Base-by-base conservation (phyloP, 2,797 vertebrate species). In the Catamblyrhynchus diadema region DNA sequence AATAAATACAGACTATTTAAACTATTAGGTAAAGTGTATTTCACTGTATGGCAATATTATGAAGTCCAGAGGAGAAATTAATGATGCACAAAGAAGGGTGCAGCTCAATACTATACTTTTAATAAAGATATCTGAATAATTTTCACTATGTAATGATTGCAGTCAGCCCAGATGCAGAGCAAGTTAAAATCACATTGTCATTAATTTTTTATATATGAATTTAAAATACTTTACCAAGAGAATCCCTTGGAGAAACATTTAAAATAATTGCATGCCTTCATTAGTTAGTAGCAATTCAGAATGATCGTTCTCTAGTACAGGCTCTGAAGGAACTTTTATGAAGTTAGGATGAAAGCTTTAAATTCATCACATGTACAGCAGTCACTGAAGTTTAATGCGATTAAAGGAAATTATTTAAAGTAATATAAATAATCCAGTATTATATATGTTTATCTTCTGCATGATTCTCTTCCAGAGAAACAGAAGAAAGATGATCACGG, bases 201-300 rank as follows among this genome's bases (percentile, higher is more conserved):
- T 97, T 92, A 95, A 91, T 94, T 94, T 97, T 97, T 97, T 88
- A 97, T 94, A 87, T 73, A 82, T 95, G 91, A 96, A 93, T 97
- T 97, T 97, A 95, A 97, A 96, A 92, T 94, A 91, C 65, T 96
- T 95, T 95, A 96, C 84, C 77, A 91, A 95, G 82, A 90, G 71
- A 96, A 94, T 93, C 92, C 96, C 86, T 96, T 77, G 51, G 92
- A 97, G 88, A 72, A 94, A 92, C 90, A 92, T 91, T 95, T 96
- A 95, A 95, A 95, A 94, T 97, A 96, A 96, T 95, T 96, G 67
- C 81, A 93, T 85, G 57, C 71, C 86, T 94, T 82, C 86, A 94
- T 95, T 95, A 94, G 86, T 92, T 96, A 93, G 85, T 69, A 78
- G 84, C 71, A 90, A 85, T 94, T 92, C 85, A 91, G 86, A 87